phyloP scores from a whole-genome alignment of 1,140 invertebrate species.

The Tigriopus japonicus region DNA sequence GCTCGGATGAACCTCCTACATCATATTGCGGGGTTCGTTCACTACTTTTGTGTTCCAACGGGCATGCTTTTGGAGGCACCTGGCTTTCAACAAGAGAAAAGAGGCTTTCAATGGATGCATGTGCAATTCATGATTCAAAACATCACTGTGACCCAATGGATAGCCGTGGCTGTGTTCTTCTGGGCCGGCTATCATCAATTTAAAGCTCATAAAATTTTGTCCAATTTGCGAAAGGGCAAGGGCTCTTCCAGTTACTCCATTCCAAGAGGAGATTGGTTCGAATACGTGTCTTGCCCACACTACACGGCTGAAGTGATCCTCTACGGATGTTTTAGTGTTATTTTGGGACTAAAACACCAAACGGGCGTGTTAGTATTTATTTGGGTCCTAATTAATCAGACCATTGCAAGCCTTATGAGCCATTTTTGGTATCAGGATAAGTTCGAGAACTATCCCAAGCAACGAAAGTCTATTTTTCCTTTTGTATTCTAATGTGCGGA shows the following conservation, averaged over 20 bases:
- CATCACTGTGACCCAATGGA: neutral
- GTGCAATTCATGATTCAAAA: neutral
- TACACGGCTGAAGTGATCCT: conserved; percentile 13
- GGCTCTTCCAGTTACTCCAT: neutral
- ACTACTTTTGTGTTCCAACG: conserved; percentile 15
- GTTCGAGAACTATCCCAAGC: neutral
- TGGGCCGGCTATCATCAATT: conserved; percentile 13
- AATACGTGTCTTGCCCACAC: conserved; percentile 15
- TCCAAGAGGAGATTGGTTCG: conserved; percentile 8
- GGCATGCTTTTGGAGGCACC: conserved; percentile 14
- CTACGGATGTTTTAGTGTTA: conserved; percentile 4
- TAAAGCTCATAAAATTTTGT: conserved; percentile 10
- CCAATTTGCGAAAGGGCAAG: conserved; percentile 13
- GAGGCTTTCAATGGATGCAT: conserved; percentile 3
- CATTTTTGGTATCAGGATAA: conserved; percentile 7
- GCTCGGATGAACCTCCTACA: conserved; percentile 15
- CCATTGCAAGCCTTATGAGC: conserved; percentile 6
- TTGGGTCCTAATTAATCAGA: conserved; percentile 14
- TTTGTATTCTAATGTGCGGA: conserved; percentile 5
- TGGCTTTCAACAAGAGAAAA: neutral
- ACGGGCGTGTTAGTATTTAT: conserved; percentile 9
- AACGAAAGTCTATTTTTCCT: conserved; percentile 1
- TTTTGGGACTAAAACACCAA: conserved; percentile 10
- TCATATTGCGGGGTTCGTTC: conserved; percentile 14
- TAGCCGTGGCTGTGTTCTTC: conserved; percentile 5